Percentiles rank a stretch among this genome's conserved stretches.
Conservation (phyloP, 2,888 invertebrate genomes). For the Lithophane ornitopus region DNA sequence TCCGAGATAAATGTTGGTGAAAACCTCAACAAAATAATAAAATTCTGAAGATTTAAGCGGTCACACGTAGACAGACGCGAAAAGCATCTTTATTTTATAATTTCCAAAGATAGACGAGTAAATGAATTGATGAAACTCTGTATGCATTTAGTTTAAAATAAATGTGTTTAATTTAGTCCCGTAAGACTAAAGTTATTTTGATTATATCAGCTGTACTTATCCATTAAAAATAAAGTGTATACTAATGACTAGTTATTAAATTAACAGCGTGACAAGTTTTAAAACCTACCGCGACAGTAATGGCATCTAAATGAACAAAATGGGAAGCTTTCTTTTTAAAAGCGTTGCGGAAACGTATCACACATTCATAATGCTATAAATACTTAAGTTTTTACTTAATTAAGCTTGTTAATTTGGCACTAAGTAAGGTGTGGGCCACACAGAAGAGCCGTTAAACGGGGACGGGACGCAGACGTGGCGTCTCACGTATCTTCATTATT, state of each 20-base stretch:
- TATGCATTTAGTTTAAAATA: not conserved
- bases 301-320: constrained; percentile 28
- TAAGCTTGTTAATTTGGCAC: not conserved
- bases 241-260: constrained; percentile 24
- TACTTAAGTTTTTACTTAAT: not conserved
- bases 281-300: constrained; percentile 25
- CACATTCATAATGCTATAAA: not conserved
- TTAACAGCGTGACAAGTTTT: constrained; percentile 25
- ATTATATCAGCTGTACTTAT: not conserved
- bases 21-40: too few relatives aligned
- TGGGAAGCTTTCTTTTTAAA: constrained; percentile 20
- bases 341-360: not conserved
- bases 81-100: too few relatives aligned
- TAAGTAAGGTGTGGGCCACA: too few relatives aligned
- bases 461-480: not conserved
- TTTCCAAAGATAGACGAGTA: too few relatives aligned
- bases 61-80: too few relatives aligned
- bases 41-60: too few relatives aligned
- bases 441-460: too few relatives aligned
- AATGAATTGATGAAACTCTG: too few relatives aligned
- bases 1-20: too few relatives aligned
- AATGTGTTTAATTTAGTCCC: constrained; percentile 3
- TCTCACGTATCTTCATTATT: not conserved
- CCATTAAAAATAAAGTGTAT: constrained; percentile 14
- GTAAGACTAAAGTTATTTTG: constrained; percentile 4